Conservation (phyloP, 2,888 invertebrate species). For the Netelia melanura region DNA sequence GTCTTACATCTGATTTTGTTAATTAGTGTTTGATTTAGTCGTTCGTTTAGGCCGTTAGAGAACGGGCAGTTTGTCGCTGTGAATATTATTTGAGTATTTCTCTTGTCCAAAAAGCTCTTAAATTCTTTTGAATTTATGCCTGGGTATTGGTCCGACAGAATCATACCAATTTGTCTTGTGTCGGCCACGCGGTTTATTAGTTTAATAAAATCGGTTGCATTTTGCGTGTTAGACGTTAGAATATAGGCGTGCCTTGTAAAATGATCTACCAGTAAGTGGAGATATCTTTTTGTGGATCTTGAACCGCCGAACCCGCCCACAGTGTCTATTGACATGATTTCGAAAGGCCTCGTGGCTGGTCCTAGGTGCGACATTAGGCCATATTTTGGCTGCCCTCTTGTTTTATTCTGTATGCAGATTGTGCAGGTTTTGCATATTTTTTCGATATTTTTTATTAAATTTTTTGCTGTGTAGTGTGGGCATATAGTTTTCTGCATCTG, state of each 20-base stretch:
- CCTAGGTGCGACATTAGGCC: slow-evolving; percentile 74
- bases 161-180: slow-evolving; percentile 58
- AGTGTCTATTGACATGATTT: slow-evolving; percentile 76
- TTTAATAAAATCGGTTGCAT: slow-evolving; percentile 73
- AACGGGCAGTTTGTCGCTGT: slow-evolving; percentile 66
- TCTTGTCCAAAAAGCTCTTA: slow-evolving; percentile 67
- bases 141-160: slow-evolving; percentile 73
- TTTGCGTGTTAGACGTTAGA: slow-evolving; percentile 71
- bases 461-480: slow-evolving; percentile 61
- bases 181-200: slow-evolving; percentile 56
- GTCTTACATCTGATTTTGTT: slow-evolving; percentile 74
- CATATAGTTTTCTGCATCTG: slow-evolving; percentile 64
- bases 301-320: slow-evolving; percentile 75
- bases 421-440: slow-evolving; percentile 67
- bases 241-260: slow-evolving; percentile 74
- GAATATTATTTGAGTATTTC: slow-evolving; percentile 70
- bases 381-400: slow-evolving; percentile 69
- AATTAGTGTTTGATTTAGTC: slow-evolving; percentile 24
- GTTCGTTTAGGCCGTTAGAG: no score
- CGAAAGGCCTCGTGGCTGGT: slow-evolving; percentile 73
- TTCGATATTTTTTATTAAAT: slow-evolving; percentile 67
- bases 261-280: slow-evolving; percentile 75
- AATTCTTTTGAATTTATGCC: slow-evolving; percentile 72
- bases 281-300: slow-evolving; percentile 75
- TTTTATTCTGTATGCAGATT: slow-evolving; percentile 76